Evolutionary conservation across 2,888 invertebrate species (phyloP).

Genomic region (Netelia inedita): DNA sequence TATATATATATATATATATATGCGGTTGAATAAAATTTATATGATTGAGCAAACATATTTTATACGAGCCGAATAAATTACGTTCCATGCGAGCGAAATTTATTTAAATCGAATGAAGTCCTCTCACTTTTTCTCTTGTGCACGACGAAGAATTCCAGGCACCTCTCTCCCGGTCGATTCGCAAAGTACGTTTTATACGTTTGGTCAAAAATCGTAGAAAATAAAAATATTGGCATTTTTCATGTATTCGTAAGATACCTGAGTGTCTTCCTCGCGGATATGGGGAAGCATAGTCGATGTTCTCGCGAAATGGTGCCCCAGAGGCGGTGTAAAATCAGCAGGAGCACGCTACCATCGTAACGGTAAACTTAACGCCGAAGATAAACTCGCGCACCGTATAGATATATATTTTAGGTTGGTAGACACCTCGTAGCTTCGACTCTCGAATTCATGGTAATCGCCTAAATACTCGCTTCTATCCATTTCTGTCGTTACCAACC

Average conservation of each 20-base stretch:
- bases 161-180: not conserved
- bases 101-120: not conserved
- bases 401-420: conserved; percentile 12
- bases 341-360: conserved; percentile 40
- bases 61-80: not conserved
- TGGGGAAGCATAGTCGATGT: conserved; percentile 60
- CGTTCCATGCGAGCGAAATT: not conserved
- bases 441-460: conserved; percentile 38
- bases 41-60: not conserved
- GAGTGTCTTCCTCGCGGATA: conserved; percentile 60
- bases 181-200: not conserved
- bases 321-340: conserved; percentile 40
- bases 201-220: not conserved
- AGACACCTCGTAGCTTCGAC: conserved; percentile 21
- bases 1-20: not conserved
- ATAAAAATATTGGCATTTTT: conserved; percentile 14
- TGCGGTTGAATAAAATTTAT: not conserved
- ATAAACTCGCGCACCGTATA: conserved; percentile 50
- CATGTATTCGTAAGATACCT: conserved; percentile 51
- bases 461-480: not conserved
- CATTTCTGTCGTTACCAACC: conserved; percentile 2
- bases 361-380: conserved; percentile 48
- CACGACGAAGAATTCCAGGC: not conserved
- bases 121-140: not conserved
- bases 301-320: conserved; percentile 35